phyloP scores from a whole-genome alignment of 2,888 invertebrate species.

The Zaprionus lineosus region DNA sequence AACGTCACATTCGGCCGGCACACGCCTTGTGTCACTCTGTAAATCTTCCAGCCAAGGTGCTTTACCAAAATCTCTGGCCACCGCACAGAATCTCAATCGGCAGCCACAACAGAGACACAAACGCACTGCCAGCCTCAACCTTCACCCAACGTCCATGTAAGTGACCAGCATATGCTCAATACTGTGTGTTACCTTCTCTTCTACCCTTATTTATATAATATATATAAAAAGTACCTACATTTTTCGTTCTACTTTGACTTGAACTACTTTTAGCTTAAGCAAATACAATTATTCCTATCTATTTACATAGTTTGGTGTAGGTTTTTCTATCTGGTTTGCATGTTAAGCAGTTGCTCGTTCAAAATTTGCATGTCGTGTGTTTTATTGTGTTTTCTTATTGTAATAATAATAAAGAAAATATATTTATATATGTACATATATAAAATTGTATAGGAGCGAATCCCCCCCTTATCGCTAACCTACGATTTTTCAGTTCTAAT shows the following conservation, averaged over 20 bases:
- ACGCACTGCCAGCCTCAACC: slow-evolving; percentile 62
- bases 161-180: too few relatives aligned
- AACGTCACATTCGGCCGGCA: slow-evolving; percentile 23
- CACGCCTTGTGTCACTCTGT: slow-evolving; percentile 56
- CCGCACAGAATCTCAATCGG: slow-evolving; percentile 59
- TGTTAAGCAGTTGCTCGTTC: slow-evolving; percentile 51
- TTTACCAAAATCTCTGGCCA: slow-evolving; percentile 62
- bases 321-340: slow-evolving; percentile 68
- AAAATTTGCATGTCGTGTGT: slow-evolving; percentile 50
- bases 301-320: slow-evolving; percentile 57
- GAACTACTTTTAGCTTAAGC: slow-evolving; percentile 42
- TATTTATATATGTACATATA: too few relatives aligned
- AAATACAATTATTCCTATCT: neutral
- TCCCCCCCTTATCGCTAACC: too few relatives aligned
- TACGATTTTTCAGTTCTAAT: slow-evolving; percentile 39
- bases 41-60: slow-evolving; percentile 70
- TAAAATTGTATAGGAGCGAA: too few relatives aligned
- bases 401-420: too few relatives aligned
- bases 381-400: slow-evolving; percentile 1
- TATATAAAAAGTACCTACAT: too few relatives aligned
- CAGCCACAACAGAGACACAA: slow-evolving; percentile 47
- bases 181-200: too few relatives aligned
- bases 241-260: slow-evolving; percentile 48
- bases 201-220: too few relatives aligned
- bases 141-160: slow-evolving; percentile 65